Evolutionary conservation across 1,140 invertebrate genomes (phyloP).

Genomic region (Linepithema humile): DNA sequence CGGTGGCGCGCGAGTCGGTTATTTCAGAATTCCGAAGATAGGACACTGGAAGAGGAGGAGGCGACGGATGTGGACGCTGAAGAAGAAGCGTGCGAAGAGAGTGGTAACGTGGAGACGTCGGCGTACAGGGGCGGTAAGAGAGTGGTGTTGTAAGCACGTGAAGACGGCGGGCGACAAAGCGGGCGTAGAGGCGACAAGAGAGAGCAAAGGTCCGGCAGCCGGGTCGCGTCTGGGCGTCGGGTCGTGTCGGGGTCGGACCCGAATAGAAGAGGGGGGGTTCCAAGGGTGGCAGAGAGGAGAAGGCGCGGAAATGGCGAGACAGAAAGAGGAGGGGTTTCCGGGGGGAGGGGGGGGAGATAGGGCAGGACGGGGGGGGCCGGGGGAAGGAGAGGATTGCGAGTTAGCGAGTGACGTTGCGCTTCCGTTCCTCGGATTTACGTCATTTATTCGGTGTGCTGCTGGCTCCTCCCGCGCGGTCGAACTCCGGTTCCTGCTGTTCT

Average conservation of each 20-base stretch:
- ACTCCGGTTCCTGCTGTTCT: constrained; percentile 80
- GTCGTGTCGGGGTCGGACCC: constrained; percentile 52
- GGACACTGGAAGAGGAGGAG: not conserved
- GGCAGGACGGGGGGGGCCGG: constrained; percentile 46
- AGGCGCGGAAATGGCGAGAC: constrained; percentile 66
- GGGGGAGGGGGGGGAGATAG: constrained; percentile 60
- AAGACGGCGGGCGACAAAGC: constrained; percentile 67
- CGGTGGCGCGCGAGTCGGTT: constrained; percentile 23
- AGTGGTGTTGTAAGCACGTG: constrained; percentile 53
- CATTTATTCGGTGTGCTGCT: constrained; percentile 82
- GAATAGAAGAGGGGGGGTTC: not conserved
- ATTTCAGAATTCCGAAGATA: constrained; percentile 5
- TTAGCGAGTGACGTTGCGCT: constrained; percentile 82
- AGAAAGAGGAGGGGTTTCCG: constrained; percentile 61
- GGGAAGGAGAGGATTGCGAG: constrained; percentile 76
- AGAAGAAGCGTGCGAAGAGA: constrained; percentile 20
- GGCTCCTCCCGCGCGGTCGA: constrained; percentile 78
- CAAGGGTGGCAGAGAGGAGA: constrained; percentile 41
- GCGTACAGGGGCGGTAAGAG: not conserved
- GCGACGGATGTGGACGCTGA: not conserved
- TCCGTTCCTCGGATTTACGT: constrained; percentile 83
- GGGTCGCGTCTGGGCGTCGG: constrained; percentile 37
- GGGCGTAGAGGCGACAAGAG: constrained; percentile 50
- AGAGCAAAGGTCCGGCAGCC: constrained; percentile 57
- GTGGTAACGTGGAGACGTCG: constrained; percentile 15